Percentiles rank a stretch among this genome's conserved stretches.
Evolutionary conservation across 2,113 vertebrate genomes (phyloP).

Genomic region (Helogale parvula): DNA sequence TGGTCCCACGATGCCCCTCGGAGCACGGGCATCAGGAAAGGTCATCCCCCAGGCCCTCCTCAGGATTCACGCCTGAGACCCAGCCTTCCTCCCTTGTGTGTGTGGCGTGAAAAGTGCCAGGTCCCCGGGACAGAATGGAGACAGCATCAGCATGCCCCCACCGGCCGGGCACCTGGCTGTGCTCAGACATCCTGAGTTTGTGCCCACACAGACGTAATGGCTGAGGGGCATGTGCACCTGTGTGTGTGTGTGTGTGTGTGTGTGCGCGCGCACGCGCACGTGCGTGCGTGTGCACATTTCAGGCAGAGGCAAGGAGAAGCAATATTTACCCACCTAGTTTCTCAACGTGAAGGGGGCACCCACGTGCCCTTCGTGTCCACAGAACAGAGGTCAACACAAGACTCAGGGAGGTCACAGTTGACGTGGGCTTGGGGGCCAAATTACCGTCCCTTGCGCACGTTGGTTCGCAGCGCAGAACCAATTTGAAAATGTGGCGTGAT

Average conservation of each 20-base stretch:
- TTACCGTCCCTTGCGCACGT: not conserved
- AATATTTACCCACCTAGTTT: not conserved
- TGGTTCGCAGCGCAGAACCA: slow-evolving; percentile 61
- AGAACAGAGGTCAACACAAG: slow-evolving; percentile 1
- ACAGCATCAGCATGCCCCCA: fast-evolving
- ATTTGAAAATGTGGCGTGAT: slow-evolving; percentile 66
- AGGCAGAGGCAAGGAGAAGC: not conserved
- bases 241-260: not conserved
- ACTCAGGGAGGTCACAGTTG: not conserved
- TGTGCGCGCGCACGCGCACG: not conserved
- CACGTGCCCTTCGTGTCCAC: not conserved
- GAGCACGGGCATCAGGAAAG: fast-evolving
- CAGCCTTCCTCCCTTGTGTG: fast-evolving
- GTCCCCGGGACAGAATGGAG: too few relatives aligned
- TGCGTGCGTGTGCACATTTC: not conserved
- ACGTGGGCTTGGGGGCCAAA: slow-evolving; percentile 31
- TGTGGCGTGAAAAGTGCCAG: not conserved
- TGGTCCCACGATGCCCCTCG: not conserved
- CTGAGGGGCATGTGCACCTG: not conserved
- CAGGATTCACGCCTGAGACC: not conserved
- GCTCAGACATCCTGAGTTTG: not conserved
- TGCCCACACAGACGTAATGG: not conserved
- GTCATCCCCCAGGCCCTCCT: not conserved
- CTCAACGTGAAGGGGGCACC: not conserved
- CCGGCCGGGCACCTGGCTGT: fast-evolving